Percentiles rank a stretch among this genome's conserved stretches.
phyloP scores from a whole-genome alignment of 2,888 invertebrate species.

The Terebella lapidaria region DNA sequence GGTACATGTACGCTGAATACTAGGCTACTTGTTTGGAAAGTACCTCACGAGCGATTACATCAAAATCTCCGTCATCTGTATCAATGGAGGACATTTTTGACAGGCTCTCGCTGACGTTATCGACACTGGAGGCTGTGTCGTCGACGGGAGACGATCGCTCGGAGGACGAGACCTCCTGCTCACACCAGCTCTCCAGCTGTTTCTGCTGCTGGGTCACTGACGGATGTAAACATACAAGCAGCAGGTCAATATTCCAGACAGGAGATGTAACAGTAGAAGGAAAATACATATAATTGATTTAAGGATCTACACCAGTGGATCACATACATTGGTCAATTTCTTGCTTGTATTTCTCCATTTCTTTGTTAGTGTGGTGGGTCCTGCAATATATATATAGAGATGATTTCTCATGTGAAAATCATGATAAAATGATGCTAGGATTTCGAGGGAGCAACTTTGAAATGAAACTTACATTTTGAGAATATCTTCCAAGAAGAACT shows the following conservation, averaged over 20 bases:
- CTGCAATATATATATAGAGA: constrained; percentile 30
- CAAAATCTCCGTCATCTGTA: no score
- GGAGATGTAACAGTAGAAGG: neutral
- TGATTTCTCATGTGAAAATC: no score
- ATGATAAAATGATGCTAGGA: no score
- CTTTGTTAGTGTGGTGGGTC: constrained; percentile 50
- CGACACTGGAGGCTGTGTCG: no score
- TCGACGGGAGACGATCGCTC: no score
- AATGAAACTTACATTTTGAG: constrained; percentile 55
- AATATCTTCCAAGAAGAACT: constrained; percentile 76
- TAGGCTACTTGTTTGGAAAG: no score
- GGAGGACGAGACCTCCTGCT: constrained; percentile 33
- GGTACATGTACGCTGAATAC: no score
- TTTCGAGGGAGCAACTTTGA: neutral
- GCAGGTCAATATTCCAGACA: neutral
- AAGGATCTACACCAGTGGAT: neutral
- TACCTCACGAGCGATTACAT: no score
- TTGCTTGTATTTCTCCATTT: constrained; percentile 48
- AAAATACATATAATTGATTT: no score
- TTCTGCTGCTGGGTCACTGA: constrained; percentile 37
- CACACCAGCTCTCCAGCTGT: constrained; percentile 44
- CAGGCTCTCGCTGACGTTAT: no score
- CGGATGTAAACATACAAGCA: neutral
- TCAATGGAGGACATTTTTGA: no score
- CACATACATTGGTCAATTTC: neutral